Base-by-base conservation (phyloP, 2,797 vertebrate genomes). In the Cuculus canorus region DNA sequence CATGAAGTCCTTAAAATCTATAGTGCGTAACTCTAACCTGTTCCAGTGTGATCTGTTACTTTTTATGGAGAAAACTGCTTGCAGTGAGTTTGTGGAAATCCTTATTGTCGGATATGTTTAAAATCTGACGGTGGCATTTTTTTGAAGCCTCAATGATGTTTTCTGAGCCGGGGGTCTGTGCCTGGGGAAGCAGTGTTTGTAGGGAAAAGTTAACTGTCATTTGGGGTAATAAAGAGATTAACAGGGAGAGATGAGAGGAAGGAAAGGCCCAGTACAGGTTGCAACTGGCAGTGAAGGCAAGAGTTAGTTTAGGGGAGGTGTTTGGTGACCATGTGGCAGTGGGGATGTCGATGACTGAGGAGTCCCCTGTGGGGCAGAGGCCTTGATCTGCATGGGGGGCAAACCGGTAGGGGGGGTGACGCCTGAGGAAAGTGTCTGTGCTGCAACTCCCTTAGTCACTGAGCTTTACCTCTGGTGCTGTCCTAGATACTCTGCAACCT, bases 1-100 rank as follows among this genome's bases (percentile, higher is more conserved):
- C 43, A 7, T 15, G 0, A 1, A 9, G 22, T 8, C 25, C 60
- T 43, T 33, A 13, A 57, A 1, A 21, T 52, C 17, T 9, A 0
- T 27, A 27, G 18, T 53, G 64, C 43, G 10, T 28, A 39, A 52
- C 50, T 45, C 4, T 47, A 59, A 53, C 17, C 12, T 25, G 15
- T 43, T 23, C 16, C 1, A 1, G 2, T 17, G 48, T 25, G 32
- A 60, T 13, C 19, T 52, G 41, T 22, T 82, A 17, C 9, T 45
- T 41, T 59, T 24, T 6, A 0, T 9, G 64, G 32, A 48, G 77
- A 8, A 52, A 45, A 3, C 53, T 37, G 11, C 59, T 75, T 76
- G 64, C 28, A n/a, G 7, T 2, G 8, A 4, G 7, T 52, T 47
- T 32, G 28, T 37, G 71, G 84, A 65, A 78, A 25, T 47, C 66